Evolutionary conservation across 92 coral and sea anemone species (phyloP), one percentile per base, ranked within the genome.

Genomic region (Desmophyllum pertusum): DNA sequence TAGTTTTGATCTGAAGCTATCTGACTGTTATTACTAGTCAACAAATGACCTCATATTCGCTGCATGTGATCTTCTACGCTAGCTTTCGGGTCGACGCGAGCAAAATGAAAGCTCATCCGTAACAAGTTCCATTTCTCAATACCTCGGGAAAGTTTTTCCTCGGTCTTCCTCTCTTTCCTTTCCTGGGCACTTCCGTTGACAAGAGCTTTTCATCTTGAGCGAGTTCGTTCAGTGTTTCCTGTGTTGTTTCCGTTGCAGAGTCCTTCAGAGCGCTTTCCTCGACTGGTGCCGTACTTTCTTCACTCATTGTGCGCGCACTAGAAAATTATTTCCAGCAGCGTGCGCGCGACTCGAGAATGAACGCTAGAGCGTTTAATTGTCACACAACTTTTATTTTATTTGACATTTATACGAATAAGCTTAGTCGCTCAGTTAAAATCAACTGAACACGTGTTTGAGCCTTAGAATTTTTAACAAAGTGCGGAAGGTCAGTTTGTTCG

Each of bases 151-250:
- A 89, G 62, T 84, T 83, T 74, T 89, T 95, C 72, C 89, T 81
- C 65, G 98, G 95, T 71, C 95, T 84, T 35, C 97, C 97, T 73
- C 94, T 74, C 86, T 92, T 96, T 27, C 92, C 90, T 67, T 91
- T 93, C 55, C 81, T 90, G 66, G 91, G 88, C 48, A 89, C 74
- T 84, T 86, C 87, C 89, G 79, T 75, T 48, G 63, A 82, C 72
- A 77, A 38, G 43, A 41, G 65, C 53, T 84, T 78, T 63, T 65
- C 91, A 67, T 77, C 85, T 77, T 80, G 89, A 78, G 87, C 70
- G 62, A 55, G 84, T 46, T 94, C 90, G 81, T 85, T 70, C 75
- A 68, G 78, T 38, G 88, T 66, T 89, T 89, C 84, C 85, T 78
- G 90, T 21, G 76, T 57, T 13, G 75, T 29, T 84, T 84, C 87